These are phyloP conservation scores for Sinonovacula constricta DNA, from an alignment of 1,140 invertebrate species.

Conservation along the genomic window DNA sequence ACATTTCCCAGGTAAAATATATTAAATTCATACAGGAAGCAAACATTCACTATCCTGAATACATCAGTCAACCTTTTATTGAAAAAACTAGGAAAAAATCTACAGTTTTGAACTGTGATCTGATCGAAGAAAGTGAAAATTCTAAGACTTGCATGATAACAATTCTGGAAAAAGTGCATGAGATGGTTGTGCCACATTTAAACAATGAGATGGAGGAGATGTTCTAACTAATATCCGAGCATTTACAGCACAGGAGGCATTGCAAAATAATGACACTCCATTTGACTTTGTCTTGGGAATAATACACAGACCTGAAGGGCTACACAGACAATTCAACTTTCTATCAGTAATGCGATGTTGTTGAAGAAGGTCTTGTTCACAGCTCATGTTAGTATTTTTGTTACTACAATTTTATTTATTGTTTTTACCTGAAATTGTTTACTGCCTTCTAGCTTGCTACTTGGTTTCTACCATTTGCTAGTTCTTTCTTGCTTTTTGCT, in stretches of 20 bases:
- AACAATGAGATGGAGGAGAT: constrained; percentile 22
- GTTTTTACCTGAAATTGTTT: no score
- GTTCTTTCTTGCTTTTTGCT: no score
- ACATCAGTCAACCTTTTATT: constrained; percentile 19
- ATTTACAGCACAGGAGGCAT: constrained; percentile 24
- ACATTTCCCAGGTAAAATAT: background rate
- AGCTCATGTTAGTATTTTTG: no score
- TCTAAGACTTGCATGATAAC: constrained; percentile 39
- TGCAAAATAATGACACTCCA: constrained; percentile 13
- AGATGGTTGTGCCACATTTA: constrained; percentile 17
- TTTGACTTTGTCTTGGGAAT: constrained; percentile 6
- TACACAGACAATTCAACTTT: constrained; percentile 47
- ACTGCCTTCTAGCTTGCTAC: no score
- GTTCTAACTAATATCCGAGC: constrained; percentile 45
- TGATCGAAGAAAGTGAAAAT: constrained; percentile 47
- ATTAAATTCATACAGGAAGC: constrained; percentile 20
- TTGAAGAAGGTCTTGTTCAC: no score
- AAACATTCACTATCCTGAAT: constrained; percentile 5
- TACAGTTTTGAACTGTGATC: constrained; percentile 36
- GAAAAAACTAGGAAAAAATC: constrained; percentile 26
- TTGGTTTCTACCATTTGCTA: no score
- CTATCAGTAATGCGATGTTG: constrained; percentile 15
- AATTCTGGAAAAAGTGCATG: constrained; percentile 42
- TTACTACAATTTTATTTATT: no score
- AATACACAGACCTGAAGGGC: constrained; percentile 48